Conservation (phyloP, 2,888 invertebrate species). For the Synergus laeviventris region DNA sequence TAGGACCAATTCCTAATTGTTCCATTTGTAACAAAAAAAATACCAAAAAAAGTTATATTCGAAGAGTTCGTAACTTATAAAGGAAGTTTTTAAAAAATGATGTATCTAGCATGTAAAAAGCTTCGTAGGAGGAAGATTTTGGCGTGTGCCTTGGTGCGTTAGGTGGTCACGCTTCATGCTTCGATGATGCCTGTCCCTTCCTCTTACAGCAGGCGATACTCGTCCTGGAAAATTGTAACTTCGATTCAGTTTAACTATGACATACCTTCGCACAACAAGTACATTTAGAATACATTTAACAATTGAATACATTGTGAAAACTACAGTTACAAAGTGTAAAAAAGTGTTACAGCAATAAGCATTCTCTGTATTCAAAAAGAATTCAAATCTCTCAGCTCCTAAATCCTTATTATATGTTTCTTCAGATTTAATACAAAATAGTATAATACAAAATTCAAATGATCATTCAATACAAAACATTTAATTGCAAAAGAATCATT, state of each 20-base stretch:
- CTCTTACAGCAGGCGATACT: constrained; percentile 65
- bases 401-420: no score
- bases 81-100: background rate
- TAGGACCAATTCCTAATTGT: background rate
- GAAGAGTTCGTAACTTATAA: no score
- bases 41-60: no score
- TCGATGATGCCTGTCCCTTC: constrained; percentile 75
- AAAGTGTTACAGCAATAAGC: no score
- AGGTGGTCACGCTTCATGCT: constrained; percentile 74
- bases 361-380: no score
- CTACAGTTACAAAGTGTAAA: no score
- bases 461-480: constrained; percentile 26
- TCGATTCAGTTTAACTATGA: constrained; percentile 65
- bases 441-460: background rate
- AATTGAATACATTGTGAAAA: background rate
- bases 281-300: background rate
- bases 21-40: background rate
- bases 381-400: no score
- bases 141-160: constrained; percentile 72
- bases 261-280: constrained; percentile 49
- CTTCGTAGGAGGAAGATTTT: constrained; percentile 64
- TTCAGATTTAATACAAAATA: no score
- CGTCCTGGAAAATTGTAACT: constrained; percentile 66
- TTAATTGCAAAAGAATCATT: background rate
- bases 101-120: background rate